Base-by-base conservation (phyloP, 2,113 vertebrate genomes). In the Varanus komodoensis region DNA sequence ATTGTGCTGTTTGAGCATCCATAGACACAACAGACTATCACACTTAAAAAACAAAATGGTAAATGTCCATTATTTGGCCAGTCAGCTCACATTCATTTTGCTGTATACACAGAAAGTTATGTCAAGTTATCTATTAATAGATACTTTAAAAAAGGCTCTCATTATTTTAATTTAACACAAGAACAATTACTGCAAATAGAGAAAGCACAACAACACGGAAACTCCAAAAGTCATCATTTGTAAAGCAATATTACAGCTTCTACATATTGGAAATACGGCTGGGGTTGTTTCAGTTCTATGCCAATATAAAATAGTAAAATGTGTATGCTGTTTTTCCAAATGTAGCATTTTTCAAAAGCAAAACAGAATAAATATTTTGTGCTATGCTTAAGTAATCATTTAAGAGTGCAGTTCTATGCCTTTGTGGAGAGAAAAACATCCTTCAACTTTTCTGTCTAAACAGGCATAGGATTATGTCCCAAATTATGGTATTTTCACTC, bases 321-420 rank as follows among this genome's bases (percentile, higher is more conserved):
- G 89, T 89, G 1, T 80, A 11, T 73, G 74, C 92, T 91, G 57
- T 87, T 90, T 11, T 90, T 92, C 81, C 91, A 90, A 93, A 84
- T 86, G 57, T 11, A 44, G 71, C 68, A 38, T 91, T 89, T 84
- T 89, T 44, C 88, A 89, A 78, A 95, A 79, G 54, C 52, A 95
- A 85, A 97, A 92, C 23, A 86, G 21, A 93, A 94, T 94, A 0
- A 75, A 21, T 86, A 77, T 92, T 91, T 89, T 95, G 91, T 95
- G 94, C 85, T 93, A 12, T 82, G 14, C 78, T 92, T 89, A 89
- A 90, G 85, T 57, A 83, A 90, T 68, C 90, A 84, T 79, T 91
- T 91, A 64, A 64, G 61, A 19, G 61, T 19, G 61, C 61, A 64
- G 21, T 64, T 19, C 61, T 61, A 64, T 21, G 61, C 19, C 3